These are phyloP conservation scores for Rutpela maculata DNA, from an alignment of 2,888 invertebrate genomes.

Conservation along the genomic window DNA sequence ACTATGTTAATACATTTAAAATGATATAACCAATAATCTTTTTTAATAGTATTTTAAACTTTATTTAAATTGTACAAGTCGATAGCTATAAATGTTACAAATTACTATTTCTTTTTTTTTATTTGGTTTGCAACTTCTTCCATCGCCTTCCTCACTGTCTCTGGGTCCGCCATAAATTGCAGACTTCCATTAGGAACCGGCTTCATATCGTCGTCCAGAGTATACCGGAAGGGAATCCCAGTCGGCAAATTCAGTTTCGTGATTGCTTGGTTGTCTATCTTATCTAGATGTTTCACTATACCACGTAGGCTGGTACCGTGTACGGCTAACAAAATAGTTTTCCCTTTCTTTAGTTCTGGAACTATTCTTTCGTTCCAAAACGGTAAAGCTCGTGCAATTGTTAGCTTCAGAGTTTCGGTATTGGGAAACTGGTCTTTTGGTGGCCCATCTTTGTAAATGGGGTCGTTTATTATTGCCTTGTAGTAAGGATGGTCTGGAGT, in stretches of 20 bases:
- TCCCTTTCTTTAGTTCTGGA: constrained; percentile 86
- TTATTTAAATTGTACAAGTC: too few species aligned
- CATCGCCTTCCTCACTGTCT: constrained; percentile 79
- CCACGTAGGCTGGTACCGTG: constrained; percentile 92
- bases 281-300: constrained; percentile 90
- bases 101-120: constrained; percentile 73
- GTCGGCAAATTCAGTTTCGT: constrained; percentile 80
- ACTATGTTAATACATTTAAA: too few species aligned
- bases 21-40: too few species aligned
- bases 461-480: constrained; percentile 84
- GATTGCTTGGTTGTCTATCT: constrained; percentile 77
- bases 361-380: constrained; percentile 92
- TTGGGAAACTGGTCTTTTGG: constrained; percentile 84
- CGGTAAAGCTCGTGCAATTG: constrained; percentile 88
- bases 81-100: background rate
- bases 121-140: constrained; percentile 79
- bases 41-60: too few species aligned
- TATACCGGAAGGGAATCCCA: constrained; percentile 80
- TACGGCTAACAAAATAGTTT: constrained; percentile 87
- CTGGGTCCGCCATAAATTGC: constrained; percentile 79
- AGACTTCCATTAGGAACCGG: constrained; percentile 78
- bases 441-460: constrained; percentile 84
- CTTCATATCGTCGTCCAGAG: constrained; percentile 76
- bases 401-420: constrained; percentile 88
- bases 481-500: constrained; percentile 85